Evolutionary conservation across 1,140 invertebrate genomes (phyloP).

Genomic region (Scaptodrosophila lebanonensis): DNA sequence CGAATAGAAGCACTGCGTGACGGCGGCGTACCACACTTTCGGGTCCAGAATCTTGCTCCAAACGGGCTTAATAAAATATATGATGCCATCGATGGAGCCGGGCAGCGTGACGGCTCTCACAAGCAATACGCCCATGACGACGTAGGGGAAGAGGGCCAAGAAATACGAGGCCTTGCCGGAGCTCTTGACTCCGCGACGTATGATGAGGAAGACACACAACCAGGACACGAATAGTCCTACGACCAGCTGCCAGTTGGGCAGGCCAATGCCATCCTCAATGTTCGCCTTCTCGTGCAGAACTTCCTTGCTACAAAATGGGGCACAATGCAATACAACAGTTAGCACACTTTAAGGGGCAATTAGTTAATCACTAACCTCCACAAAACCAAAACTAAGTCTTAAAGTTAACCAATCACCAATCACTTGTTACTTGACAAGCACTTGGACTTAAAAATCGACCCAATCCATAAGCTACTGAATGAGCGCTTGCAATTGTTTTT

Average conservation of each 20-base stretch:
- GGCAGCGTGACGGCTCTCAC: slow-evolving; percentile 85
- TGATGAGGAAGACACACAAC: slow-evolving; percentile 86
- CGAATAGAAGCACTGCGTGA: slow-evolving; percentile 92
- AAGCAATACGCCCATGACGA: slow-evolving; percentile 87
- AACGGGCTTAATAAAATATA: slow-evolving; percentile 85
- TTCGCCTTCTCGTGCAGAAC: slow-evolving; percentile 83
- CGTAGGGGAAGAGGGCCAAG: slow-evolving; percentile 90
- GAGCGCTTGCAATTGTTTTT: no score
- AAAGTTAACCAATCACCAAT: not conserved
- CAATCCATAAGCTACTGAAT: no score
- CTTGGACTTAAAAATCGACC: no score
- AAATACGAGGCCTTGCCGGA: slow-evolving; percentile 90
- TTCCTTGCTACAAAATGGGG: slow-evolving; percentile 79
- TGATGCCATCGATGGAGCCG: slow-evolving; percentile 86
- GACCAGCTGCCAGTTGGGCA: slow-evolving; percentile 86
- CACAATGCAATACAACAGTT: no score
- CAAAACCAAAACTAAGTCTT: not conserved
- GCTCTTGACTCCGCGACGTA: slow-evolving; percentile 86
- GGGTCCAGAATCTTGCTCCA: slow-evolving; percentile 84
- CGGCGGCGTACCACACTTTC: slow-evolving; percentile 88
- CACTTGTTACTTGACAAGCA: no score
- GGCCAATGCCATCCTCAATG: slow-evolving; percentile 84
- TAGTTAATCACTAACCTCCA: no score
- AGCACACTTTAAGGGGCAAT: no score
- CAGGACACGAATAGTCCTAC: slow-evolving; percentile 88